Conservation (phyloP, 2,888 invertebrate genomes). For the Emmelina monodactyla region DNA sequence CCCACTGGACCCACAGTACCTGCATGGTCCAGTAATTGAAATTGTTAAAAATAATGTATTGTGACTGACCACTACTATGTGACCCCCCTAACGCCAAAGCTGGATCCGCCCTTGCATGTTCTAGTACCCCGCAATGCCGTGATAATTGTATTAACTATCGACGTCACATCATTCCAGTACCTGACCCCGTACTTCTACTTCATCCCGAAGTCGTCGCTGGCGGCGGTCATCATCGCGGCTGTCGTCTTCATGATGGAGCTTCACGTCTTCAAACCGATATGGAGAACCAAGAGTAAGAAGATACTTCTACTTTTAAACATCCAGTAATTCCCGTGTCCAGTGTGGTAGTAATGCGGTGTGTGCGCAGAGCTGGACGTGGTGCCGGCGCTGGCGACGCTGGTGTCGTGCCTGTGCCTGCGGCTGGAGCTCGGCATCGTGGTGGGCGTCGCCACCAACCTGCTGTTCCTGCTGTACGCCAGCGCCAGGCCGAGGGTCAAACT, state of each 20-base stretch:
- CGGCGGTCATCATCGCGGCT: slow-evolving; percentile 86
- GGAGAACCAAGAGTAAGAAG: slow-evolving; percentile 79
- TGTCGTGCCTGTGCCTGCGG: slow-evolving; percentile 80
- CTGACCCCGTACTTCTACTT: slow-evolving; percentile 85
- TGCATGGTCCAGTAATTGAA: too few relatives aligned
- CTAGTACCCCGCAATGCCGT: too few relatives aligned
- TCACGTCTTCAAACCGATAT: slow-evolving; percentile 79
- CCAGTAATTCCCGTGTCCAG: too few relatives aligned
- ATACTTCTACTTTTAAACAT: neutral
- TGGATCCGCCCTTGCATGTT: too few relatives aligned
- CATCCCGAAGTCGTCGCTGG: slow-evolving; percentile 80
- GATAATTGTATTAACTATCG: too few relatives aligned
- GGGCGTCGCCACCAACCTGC: slow-evolving; percentile 80
- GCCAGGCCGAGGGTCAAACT: slow-evolving; percentile 82
- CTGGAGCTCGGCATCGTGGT: slow-evolving; percentile 88
- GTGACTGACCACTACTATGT: too few relatives aligned
- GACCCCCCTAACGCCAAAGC: too few relatives aligned
- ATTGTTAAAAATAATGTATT: too few relatives aligned
- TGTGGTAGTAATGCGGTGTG: too few relatives aligned
- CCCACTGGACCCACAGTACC: too few relatives aligned
- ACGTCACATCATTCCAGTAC: slow-evolving; percentile 66
- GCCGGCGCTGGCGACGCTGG: slow-evolving; percentile 82
- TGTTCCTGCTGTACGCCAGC: slow-evolving; percentile 84
- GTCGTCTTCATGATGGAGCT: slow-evolving; percentile 87
- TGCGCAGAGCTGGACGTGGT: slow-evolving; percentile 82